These are phyloP conservation scores for Mus pahari DNA, from an alignment of 2,113 vertebrate genomes.

Conservation along the genomic window DNA sequence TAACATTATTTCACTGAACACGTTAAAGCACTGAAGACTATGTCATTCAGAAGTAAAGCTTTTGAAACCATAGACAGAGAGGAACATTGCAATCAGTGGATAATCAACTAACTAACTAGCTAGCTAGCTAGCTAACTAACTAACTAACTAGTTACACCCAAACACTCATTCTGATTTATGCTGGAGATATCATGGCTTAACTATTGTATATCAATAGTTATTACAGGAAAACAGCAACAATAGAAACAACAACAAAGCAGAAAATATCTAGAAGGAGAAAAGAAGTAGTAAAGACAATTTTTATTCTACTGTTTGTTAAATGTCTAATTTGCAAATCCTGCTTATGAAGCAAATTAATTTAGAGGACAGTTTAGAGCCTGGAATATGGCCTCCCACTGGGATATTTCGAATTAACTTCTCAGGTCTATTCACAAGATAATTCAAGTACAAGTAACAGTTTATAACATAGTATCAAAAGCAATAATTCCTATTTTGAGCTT, in stretches of 20 bases:
- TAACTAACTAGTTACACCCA: neutral
- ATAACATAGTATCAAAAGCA: neutral
- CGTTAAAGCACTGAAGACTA: neutral
- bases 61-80: neutral
- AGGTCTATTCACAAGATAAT: neutral
- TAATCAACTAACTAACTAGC: neutral
- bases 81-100: neutral
- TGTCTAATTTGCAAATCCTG: constrained; percentile 36
- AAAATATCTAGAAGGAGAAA: neutral
- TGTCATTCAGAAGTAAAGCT: neutral
- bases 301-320: constrained; percentile 1
- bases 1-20: neutral
- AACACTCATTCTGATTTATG: neutral
- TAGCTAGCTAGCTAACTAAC: too few relatives aligned
- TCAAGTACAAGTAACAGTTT: constrained; percentile 31
- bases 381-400: neutral
- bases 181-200: neutral
- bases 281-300: neutral
- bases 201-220: neutral
- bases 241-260: neutral
- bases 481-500: constrained; percentile 1
- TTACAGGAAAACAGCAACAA: neutral
- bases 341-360: constrained; percentile 54
- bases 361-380: neutral
- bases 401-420: neutral